Evolutionary conservation across 1,140 invertebrate species (phyloP), one percentile per base, ranked within the genome.

Genomic region (Lepidostoma basale): DNA sequence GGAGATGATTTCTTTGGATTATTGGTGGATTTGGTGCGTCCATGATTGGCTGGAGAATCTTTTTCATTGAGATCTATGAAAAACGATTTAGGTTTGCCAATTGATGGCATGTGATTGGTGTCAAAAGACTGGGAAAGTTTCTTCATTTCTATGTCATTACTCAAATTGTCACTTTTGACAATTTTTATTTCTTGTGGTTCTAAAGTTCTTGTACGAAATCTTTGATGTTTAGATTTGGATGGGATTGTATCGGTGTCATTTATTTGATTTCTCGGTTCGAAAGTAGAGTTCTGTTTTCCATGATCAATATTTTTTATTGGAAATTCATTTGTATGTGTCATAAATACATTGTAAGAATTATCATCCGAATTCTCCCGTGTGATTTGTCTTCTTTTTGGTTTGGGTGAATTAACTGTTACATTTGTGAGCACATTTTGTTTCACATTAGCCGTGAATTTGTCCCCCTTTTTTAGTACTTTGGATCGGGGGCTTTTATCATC

Each of bases 141-240:
- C 2, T 70, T 70, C 0, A 76, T 72, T 30, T 78, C 74, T 58
- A 78, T 78, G 0, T 74, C 30, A 75, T 81, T 77, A 52, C 77
- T 77, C 3, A 63, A 59, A 65, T 78, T 79, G 71, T 78, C 78
- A 58, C 80, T 67, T 14, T 79, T 75, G n/a, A 83, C 68, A 1
- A 82, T 68, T 67, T 80, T 81, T 0, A 81, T 76, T 75, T 83
- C 81, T 62, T 76, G 68, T 1, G 81, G 77, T 40, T 78, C 76
- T 28, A 83, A 74, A 3, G 81, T 83, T 26, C 80, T 77, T 4
- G 81, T 83, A 62, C 79, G 77, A 9, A 77, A 76, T 25, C 81
- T 56, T 40, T 66, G 59, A 28, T 69, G 52, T 40, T 68, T 69
- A 14, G 23, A 22, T 44, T 62, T 45, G n/a, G n/a, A n/a, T n/a